Evolutionary conservation across 2,113 vertebrate genomes (phyloP), one percentile per base, ranked within the genome.

Genomic region (Hirundichthys speculiger): DNA sequence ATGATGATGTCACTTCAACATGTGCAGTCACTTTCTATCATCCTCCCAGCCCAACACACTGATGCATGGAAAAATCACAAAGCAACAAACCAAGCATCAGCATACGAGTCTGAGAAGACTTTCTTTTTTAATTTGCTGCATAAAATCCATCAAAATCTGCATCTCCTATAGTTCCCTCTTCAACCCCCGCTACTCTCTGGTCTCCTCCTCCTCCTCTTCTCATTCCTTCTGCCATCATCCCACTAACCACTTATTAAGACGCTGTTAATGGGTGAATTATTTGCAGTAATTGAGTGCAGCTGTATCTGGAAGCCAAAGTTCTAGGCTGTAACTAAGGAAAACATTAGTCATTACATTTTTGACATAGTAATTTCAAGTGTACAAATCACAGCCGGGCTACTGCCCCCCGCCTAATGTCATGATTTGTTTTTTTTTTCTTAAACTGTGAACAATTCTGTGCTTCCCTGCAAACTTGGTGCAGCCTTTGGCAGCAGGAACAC

Each of bases 231-330:
- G 25, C 51, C 59, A 71, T 71, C 45, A 49, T 18, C 60, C 38
- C 43, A 20, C 34, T 59, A 72, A 47, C 70, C 64, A 53, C 55
- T 41, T 57, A 70, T 73, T 76, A 82, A 65, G 30, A 62, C 4
- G 39, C 73, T 54, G 59, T 66, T 78, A 63, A 53, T 65, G 64
- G 38, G 16, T 54, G 49, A 80, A 78, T 76, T 79, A 79, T 77
- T 58, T 59, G 49, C 53, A 12, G 60, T 84, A 84, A 86, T 82
- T 81, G 65, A 59, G 47, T 51, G 54, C 80, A 85, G 65, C 81
- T 83, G 80, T 80, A 72, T 69, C 50, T 69, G 49, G 21, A 43
- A 62, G 51, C 65, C 57, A 2, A 9, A 49, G 59, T 77, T 82
- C 48, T 48, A 15, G 47, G 53, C 49, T 55, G 65, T 70, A 58